Conservation (phyloP, 2,797 vertebrate species). For the Girardinus metallicus region DNA sequence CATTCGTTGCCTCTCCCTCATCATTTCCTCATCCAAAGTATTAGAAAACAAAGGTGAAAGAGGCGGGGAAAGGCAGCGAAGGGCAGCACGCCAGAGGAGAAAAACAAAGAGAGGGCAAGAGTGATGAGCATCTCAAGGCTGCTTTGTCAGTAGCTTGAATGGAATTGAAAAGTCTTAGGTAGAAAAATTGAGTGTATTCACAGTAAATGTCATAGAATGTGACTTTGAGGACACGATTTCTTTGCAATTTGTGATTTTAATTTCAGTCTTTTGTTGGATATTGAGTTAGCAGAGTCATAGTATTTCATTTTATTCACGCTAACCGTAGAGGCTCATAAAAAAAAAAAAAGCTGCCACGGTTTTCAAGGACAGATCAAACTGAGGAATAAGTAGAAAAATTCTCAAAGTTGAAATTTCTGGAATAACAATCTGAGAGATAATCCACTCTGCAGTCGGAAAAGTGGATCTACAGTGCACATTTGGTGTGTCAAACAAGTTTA, state of each 20-base stretch:
- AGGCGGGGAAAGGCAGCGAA: conserved; percentile 30
- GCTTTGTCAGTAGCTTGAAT: neutral
- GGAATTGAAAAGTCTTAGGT: neutral
- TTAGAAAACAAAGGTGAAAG: conserved; percentile 65
- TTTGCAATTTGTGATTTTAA: neutral
- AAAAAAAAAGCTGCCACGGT: neutral
- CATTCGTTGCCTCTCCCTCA: conserved; percentile 68
- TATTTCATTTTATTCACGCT: neutral
- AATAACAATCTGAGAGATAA: neutral
- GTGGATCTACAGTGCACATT: neutral
- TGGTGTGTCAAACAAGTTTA: neutral
- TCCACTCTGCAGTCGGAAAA: neutral
- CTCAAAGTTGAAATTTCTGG: neutral
- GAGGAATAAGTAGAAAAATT: neutral
- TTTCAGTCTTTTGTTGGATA: neutral
- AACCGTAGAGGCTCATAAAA: neutral
- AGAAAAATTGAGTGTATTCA: neutral
- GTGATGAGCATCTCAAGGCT: conserved; percentile 7
- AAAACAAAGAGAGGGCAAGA: conserved; percentile 18
- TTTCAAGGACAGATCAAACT: neutral
- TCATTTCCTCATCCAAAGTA: conserved; percentile 59
- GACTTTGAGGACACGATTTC: neutral
- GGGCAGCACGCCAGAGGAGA: conserved; percentile 39
- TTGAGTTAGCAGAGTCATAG: neutral
- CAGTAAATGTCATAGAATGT: neutral